Conservation (phyloP, 2,113 vertebrate species). For the Anarhynchus alexandrinus region DNA sequence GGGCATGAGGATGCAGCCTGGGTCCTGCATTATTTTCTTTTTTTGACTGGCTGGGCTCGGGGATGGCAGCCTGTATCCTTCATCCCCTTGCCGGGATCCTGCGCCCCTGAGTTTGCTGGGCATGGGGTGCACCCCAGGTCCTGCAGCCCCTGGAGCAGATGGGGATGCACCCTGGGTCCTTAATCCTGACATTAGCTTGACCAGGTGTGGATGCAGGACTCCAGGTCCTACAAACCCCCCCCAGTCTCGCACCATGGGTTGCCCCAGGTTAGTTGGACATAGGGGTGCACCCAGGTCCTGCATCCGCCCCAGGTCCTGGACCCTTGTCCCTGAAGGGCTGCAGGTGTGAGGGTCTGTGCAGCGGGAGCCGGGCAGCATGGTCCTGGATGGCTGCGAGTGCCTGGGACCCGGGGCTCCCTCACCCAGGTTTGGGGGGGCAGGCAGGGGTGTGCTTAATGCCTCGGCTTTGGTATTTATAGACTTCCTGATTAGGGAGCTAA, state of each 20-base stretch:
- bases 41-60: too few relatives aligned
- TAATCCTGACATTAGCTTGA: not conserved
- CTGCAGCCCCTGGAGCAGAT: not conserved
- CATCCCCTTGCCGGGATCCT: not conserved
- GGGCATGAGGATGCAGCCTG: not conserved
- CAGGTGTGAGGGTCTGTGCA: too few relatives aligned
- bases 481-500: not conserved
- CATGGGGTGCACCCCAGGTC: not conserved
- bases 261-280: too few relatives aligned
- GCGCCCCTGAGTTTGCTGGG: not conserved
- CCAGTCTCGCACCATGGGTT: not conserved
- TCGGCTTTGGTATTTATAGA: not conserved
- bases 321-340: not conserved
- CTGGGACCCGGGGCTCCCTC: accelerated
- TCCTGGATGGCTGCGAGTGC: not conserved
- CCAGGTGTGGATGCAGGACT: not conserved
- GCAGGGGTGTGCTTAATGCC: not conserved
- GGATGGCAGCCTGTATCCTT: not conserved
- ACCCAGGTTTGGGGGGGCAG: not conserved
- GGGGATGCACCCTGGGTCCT: not conserved
- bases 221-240: not conserved
- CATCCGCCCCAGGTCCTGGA: not conserved
- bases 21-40: not conserved
- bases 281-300: not conserved
- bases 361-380: not conserved